Evolutionary conservation across 2,888 invertebrate genomes (phyloP).

Genomic region (Microplitis deprimator): DNA sequence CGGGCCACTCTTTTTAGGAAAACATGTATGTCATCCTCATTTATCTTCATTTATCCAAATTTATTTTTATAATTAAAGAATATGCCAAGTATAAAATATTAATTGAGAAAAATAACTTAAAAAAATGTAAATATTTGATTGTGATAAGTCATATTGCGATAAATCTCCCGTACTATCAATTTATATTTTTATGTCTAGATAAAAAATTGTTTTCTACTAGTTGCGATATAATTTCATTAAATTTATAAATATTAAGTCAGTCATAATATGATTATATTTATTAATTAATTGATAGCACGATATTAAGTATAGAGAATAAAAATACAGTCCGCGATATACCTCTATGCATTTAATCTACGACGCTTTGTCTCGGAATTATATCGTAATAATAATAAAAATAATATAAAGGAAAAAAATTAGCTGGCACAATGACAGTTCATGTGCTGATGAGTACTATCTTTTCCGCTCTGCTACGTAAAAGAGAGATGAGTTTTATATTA

Average conservation of each 20-base stretch:
- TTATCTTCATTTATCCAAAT: background rate
- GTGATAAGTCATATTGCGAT: slow-evolving; percentile 12
- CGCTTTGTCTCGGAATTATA: background rate
- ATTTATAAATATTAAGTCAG: too few species aligned
- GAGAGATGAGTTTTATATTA: slow-evolving; percentile 7
- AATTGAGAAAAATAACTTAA: background rate
- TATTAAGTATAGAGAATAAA: background rate
- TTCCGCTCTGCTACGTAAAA: slow-evolving; percentile 19
- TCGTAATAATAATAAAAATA: background rate
- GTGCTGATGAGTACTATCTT: slow-evolving; percentile 10
- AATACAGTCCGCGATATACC: background rate
- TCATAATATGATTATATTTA: too few species aligned
- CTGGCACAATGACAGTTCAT: slow-evolving; percentile 7
- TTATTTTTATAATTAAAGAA: background rate
- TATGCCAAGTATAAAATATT: background rate
- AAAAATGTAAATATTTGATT: background rate
- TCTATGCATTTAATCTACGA: background rate
- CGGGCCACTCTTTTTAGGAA: too few species aligned
- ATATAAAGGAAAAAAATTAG: background rate
- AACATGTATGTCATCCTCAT: too few species aligned
- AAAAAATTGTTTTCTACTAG: background rate
- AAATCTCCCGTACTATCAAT: background rate
- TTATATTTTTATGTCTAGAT: slow-evolving; percentile 5
- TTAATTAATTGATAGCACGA: too few species aligned
- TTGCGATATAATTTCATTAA: background rate